Base-by-base conservation (phyloP, 2,888 invertebrate species). In the Aplocera efformata region DNA sequence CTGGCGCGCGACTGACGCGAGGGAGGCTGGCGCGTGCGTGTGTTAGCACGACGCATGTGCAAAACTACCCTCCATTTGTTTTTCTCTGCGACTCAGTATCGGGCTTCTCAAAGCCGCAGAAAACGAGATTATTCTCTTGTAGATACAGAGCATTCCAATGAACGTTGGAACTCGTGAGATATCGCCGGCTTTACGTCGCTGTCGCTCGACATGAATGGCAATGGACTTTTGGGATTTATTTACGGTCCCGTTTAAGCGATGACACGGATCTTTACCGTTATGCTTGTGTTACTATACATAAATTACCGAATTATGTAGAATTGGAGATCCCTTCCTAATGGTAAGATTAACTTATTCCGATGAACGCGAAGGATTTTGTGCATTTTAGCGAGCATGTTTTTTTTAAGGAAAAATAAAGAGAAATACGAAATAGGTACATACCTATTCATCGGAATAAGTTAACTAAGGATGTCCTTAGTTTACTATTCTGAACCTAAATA, bases 121-220 rank as follows among this genome's bases (percentile, higher is more conserved):
- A 79, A 79, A 82, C 73, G 70, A 79, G 79, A 83, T 82, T 79
- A 83, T 68, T 58, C 68, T 66, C 63, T 65, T 70, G 70, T 67
- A 73, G 71, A 79, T 74, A 77, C 71, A 63, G 63, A 60, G 72
- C 72, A 78, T 77, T 66, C 67, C 70, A 70, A 78, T 78, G 72
- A 75, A 68, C 62, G 67, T 58, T 58, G 54, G 60, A 67, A 53
- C 66, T 66, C 62, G 59, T 58, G 61, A 67, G 59, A 67, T 63
- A 68, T 74, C 65, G 68, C 61, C 58, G 58, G 59, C 63, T 63
- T 67, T 71, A 25, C 71, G 69, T 73, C 65, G 63, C 60, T 54
- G 60, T 54, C 61, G 60, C 65, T 65, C 63, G 65, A 65, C 66
- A 53, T 65, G 63, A 67, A 69, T 67, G 52, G 58, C 64, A 70